Conservation (phyloP, 1,140 invertebrate species). For the Coelopa frigida region DNA sequence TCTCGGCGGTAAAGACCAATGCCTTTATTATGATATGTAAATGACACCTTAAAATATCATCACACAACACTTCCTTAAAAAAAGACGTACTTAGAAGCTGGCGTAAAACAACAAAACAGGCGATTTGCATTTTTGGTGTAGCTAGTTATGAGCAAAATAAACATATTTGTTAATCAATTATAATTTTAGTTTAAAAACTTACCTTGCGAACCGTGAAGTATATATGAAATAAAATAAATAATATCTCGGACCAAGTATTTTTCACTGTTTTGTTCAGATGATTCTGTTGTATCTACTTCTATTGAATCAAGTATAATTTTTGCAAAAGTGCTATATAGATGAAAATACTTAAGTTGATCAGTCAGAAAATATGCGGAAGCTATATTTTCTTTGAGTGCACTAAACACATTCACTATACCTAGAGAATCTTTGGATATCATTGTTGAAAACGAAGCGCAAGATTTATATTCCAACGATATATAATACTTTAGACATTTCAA, state of each 20-base stretch:
- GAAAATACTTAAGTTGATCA: too few relatives aligned
- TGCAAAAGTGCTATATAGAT: too few relatives aligned
- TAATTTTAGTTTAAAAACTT: not conserved
- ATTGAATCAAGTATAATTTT: too few relatives aligned
- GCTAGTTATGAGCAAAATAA: not conserved
- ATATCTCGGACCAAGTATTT: slow-evolving; percentile 24
- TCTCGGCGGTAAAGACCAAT: slow-evolving; percentile 10
- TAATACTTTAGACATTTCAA: too few relatives aligned
- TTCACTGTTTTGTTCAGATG: not conserved
- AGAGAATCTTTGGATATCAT: too few relatives aligned
- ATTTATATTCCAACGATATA: too few relatives aligned
- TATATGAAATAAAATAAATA: slow-evolving; percentile 25
- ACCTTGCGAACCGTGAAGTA: too few relatives aligned
- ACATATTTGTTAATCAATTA: slow-evolving; percentile 3
- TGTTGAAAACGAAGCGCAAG: too few relatives aligned
- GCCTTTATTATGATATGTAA: slow-evolving; percentile 23
- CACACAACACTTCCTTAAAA: not conserved
- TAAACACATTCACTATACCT: too few relatives aligned
- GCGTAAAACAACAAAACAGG: slow-evolving; percentile 16
- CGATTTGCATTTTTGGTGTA: slow-evolving; percentile 18
- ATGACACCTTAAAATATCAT: slow-evolving; percentile 7
- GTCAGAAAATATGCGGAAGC: too few relatives aligned
- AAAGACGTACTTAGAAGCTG: slow-evolving; percentile 15
- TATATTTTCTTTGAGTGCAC: too few relatives aligned
- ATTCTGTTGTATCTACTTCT: too few relatives aligned